Evolutionary conservation across 2,113 vertebrate genomes (phyloP).

Genomic region (Myiagra hebetior): DNA sequence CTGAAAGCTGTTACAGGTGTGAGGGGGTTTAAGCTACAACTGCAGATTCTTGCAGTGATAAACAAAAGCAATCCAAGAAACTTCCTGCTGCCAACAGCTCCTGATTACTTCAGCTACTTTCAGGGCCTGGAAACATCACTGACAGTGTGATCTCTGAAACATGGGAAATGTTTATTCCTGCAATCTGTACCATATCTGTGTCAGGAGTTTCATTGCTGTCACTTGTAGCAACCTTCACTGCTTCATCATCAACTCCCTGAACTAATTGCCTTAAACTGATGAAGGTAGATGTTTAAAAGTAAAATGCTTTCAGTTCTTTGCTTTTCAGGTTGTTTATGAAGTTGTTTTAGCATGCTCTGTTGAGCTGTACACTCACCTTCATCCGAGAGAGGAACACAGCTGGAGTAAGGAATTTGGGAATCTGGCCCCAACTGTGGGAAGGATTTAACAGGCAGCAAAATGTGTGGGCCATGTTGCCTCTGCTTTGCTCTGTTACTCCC

Average conservation of each 20-base stretch:
- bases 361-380: not conserved
- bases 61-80: slow-evolving; percentile 5
- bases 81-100: slow-evolving; percentile 75
- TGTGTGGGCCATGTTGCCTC: not conserved
- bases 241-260: slow-evolving; percentile 66
- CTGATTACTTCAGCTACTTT: slow-evolving; percentile 83
- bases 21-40: not conserved
- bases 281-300: slow-evolving; percentile 9
- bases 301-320: slow-evolving; percentile 46
- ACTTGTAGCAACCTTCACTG: slow-evolving; percentile 45
- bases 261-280: slow-evolving; percentile 75
- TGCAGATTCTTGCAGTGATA: not conserved
- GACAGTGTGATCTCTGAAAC: slow-evolving; percentile 86
- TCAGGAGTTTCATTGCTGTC: slow-evolving; percentile 65
- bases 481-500: not conserved
- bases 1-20: not conserved
- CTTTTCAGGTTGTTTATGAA: slow-evolving; percentile 37
- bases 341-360: not conserved
- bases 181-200: slow-evolving; percentile 72
- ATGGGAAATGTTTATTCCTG: slow-evolving; percentile 71
- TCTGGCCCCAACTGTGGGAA: not conserved
- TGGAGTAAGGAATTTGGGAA: not conserved
- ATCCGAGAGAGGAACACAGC: not conserved
- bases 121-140: slow-evolving; percentile 70
- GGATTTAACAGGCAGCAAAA: not conserved